Conservation (phyloP, 37 sponge, comb jelly and placozoan species). For the Beroe ovata region DNA sequence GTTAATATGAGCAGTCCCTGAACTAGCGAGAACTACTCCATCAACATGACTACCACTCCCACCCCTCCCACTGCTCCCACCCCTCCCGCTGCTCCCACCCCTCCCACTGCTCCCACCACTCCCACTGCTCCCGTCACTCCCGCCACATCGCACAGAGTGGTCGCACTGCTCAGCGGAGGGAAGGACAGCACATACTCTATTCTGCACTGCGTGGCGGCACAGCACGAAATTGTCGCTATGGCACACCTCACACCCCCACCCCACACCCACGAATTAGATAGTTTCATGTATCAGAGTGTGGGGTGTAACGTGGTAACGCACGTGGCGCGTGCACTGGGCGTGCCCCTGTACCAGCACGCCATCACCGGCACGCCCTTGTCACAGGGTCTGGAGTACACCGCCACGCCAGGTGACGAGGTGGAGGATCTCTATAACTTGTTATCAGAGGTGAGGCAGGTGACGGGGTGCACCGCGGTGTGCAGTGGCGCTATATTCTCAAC, state of each 20-base stretch:
- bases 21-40: too few relatives aligned
- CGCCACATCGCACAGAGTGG: slow-evolving; percentile 1
- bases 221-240: slow-evolving; percentile 87
- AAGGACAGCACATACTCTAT: slow-evolving; percentile 96
- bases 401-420: slow-evolving; percentile 81
- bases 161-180: slow-evolving; percentile 83
- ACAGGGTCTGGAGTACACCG: slow-evolving; percentile 71
- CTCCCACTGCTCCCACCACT: too few relatives aligned
- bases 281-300: slow-evolving; percentile 97
- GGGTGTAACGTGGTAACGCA: slow-evolving; percentile 83
- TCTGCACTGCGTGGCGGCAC: slow-evolving; percentile 87
- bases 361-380: slow-evolving; percentile 73
- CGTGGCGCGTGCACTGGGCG: slow-evolving; percentile 80
- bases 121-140: neutral
- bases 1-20: too few relatives aligned
- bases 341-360: slow-evolving; percentile 76
- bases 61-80: too few relatives aligned
- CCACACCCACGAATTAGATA: slow-evolving; percentile 83
- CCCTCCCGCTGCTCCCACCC: too few relatives aligned
- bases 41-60: too few relatives aligned
- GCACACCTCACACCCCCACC: slow-evolving; percentile 83
- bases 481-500: slow-evolving; percentile 92
- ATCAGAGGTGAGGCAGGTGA: slow-evolving; percentile 71
- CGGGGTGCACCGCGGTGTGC: slow-evolving; percentile 81
- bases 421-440: slow-evolving; percentile 88